These are phyloP conservation scores for Matsumurasca onukii DNA, from an alignment of 1,140 invertebrate genomes.

Conservation along the genomic window DNA sequence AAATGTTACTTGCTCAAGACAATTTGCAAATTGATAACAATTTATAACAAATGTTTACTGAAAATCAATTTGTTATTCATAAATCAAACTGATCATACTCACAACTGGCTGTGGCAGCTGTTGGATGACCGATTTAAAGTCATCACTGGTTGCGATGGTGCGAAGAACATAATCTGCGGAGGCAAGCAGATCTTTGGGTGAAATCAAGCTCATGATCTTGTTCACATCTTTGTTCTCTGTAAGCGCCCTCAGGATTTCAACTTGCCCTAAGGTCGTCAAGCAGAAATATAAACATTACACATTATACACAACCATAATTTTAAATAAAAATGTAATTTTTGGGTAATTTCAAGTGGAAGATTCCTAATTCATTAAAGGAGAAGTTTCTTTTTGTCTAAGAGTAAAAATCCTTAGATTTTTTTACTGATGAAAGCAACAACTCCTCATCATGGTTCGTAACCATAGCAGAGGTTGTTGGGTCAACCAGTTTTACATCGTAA, in stretches of 20 bases:
- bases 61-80: no score
- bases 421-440: background rate
- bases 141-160: background rate
- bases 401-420: background rate
- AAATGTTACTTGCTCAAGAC: no score
- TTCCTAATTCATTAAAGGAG: no score
- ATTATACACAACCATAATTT: no score
- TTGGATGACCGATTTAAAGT: background rate
- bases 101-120: background rate
- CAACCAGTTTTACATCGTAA: no score
- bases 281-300: no score
- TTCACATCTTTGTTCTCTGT: background rate
- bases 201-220: background rate
- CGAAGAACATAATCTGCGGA: background rate
- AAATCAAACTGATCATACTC: background rate
- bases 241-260: background rate
- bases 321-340: no score
- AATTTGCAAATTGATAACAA: no score
- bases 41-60: no score
- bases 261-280: no score
- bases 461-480: no score
- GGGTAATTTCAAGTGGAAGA: no score
- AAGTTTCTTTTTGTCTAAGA: background rate
- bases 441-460: background rate
- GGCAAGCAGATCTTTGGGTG: background rate